Conservation (phyloP, 1,140 invertebrate species). For the Pogonomyrmex barbatus region DNA sequence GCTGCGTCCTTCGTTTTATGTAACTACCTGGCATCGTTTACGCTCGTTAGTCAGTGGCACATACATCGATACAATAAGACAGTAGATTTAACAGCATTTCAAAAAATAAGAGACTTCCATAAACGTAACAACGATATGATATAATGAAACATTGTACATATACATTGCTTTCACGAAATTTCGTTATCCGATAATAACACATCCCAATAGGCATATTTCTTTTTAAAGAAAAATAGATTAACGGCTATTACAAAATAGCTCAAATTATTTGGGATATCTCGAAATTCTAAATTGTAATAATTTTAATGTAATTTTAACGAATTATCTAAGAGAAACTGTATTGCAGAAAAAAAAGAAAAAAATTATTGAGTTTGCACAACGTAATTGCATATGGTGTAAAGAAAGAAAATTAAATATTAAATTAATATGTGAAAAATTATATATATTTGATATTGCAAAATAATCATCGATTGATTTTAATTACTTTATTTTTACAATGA, state of each 20-base stretch:
- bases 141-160: slow-evolving; percentile 6
- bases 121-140: slow-evolving; percentile 9
- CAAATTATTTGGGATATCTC: neutral
- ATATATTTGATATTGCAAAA: slow-evolving; percentile 2
- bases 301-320: neutral
- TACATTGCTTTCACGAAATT: neutral
- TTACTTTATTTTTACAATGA: neutral
- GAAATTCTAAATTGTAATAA: neutral
- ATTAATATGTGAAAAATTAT: neutral
- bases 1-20: slow-evolving; percentile 54
- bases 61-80: slow-evolving; percentile 34
- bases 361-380: neutral
- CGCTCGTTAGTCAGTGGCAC: slow-evolving; percentile 37
- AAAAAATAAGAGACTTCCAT: slow-evolving; percentile 14
- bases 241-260: neutral
- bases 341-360: neutral
- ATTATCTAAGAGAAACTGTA: neutral
- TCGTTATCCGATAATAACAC: slow-evolving; percentile 11
- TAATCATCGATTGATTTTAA: neutral
- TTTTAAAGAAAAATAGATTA: slow-evolving; percentile 2
- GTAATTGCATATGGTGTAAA: neutral
- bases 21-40: slow-evolving; percentile 59
- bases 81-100: neutral
- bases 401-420: neutral
- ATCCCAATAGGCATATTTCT: neutral